Conservation (phyloP, 2,888 invertebrate genomes). For the Melanophora roralis region DNA sequence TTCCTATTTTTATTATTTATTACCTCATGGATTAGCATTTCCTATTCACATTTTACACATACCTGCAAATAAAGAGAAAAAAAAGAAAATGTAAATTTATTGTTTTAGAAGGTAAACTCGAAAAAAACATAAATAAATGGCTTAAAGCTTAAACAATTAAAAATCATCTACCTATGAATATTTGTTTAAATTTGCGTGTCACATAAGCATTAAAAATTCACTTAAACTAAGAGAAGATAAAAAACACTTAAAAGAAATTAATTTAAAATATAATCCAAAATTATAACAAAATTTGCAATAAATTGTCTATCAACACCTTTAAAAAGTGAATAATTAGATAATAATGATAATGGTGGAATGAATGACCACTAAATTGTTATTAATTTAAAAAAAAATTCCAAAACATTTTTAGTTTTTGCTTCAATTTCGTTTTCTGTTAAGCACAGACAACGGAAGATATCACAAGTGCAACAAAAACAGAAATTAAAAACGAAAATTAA, state of each 20-base stretch:
- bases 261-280: neutral
- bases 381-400: neutral
- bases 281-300: neutral
- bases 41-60: neutral
- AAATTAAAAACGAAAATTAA: slow-evolving; percentile 7
- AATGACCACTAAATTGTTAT: slow-evolving; percentile 14
- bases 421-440: neutral
- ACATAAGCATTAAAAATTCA: slow-evolving; percentile 23
- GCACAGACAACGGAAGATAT: slow-evolving; percentile 21
- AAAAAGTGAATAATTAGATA: neutral
- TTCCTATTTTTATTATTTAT: no score
- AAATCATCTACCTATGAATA: neutral
- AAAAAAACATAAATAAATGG: slow-evolving; percentile 17
- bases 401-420: no score
- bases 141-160: neutral
- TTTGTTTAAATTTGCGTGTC: slow-evolving; percentile 31
- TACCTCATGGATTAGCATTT: neutral
- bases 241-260: slow-evolving; percentile 1
- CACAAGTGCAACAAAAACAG: neutral
- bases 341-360: neutral
- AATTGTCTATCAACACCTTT: neutral
- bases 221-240: neutral
- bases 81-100: slow-evolving; percentile 8
- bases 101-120: neutral
- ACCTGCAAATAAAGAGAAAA: slow-evolving; percentile 40